Conservation (phyloP, 2,797 vertebrate species). For the Potorous gilbertii region DNA sequence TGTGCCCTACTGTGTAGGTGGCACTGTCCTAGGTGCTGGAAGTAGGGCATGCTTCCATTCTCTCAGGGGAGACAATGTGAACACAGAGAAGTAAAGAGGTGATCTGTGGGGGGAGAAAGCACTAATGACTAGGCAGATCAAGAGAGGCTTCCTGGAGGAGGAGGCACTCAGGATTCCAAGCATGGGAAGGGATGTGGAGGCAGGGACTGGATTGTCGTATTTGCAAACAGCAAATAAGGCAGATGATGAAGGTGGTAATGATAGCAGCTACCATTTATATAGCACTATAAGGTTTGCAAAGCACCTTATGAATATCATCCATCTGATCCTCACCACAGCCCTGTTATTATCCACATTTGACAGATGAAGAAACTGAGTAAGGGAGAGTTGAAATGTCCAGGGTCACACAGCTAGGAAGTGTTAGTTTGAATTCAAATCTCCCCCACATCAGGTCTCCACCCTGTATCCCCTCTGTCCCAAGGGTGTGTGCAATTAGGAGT, state of each 20-base stretch:
- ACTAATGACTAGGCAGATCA: not conserved
- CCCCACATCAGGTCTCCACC: not conserved
- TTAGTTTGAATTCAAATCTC: not conserved
- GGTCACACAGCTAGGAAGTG: too few relatives aligned
- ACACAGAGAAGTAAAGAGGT: not conserved
- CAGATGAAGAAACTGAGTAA: not conserved
- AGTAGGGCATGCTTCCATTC: too few relatives aligned
- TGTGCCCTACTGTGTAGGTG: not conserved
- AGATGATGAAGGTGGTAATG: too few relatives aligned
- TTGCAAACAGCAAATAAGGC: too few relatives aligned
- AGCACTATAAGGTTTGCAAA: not conserved
- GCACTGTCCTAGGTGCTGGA: not conserved
- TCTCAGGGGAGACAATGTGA: too few relatives aligned
- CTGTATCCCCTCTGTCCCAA: fast-evolving
- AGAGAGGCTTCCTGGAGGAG: not conserved
- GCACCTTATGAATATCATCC: not conserved
- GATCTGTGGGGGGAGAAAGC: not conserved
- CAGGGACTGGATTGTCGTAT: too few relatives aligned
- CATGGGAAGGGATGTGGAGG: too few relatives aligned
- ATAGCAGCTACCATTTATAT: not conserved
- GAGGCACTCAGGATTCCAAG: not conserved
- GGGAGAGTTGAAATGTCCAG: not conserved
- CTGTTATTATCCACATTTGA: not conserved
- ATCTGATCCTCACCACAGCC: not conserved
- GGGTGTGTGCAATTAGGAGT: too few relatives aligned